phyloP scores from a whole-genome alignment of 2,888 invertebrate genomes.

The Parnassius orleans region DNA sequence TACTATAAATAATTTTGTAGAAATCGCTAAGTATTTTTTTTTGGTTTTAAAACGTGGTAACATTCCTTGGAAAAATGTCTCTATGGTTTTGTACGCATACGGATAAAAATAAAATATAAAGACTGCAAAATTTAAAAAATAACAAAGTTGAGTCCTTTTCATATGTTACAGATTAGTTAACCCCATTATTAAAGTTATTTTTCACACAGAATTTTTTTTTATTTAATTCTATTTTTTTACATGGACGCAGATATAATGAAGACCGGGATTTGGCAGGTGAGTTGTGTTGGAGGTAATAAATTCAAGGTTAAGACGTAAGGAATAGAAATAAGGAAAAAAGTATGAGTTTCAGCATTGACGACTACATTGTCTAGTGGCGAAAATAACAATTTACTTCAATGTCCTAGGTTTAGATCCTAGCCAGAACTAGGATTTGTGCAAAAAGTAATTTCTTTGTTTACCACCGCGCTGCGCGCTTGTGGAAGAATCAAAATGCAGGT shows the following conservation, averaged over 20 bases:
- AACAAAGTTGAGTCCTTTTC: conserved; percentile 18
- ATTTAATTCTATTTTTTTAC: neutral
- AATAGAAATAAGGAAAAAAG: too few species aligned
- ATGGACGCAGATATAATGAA: neutral
- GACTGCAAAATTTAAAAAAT: conserved; percentile 57
- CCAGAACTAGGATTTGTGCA: too few species aligned
- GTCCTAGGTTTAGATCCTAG: too few species aligned
- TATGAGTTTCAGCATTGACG: too few species aligned
- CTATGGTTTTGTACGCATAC: conserved; percentile 26
- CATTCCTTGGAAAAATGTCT: conserved; percentile 45
- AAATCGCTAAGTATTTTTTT: conserved; percentile 9
- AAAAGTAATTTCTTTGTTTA: too few species aligned
- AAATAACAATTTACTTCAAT: too few species aligned
- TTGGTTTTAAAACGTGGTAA: conserved; percentile 31
- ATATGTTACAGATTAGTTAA: conserved; percentile 18
- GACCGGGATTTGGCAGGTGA: neutral
- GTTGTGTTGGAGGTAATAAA: too few species aligned
- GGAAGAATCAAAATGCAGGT: too few species aligned
- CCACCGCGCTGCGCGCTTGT: too few species aligned
- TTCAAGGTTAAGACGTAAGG: too few species aligned
- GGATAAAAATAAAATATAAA: conserved; percentile 41
- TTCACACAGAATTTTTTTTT: conserved; percentile 14
- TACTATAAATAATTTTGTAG: conserved; percentile 14
- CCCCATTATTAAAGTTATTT: conserved; percentile 33
- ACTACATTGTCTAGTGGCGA: too few species aligned